Base-by-base conservation (phyloP, 2,113 vertebrate genomes). In the Zosterops japonicus region DNA sequence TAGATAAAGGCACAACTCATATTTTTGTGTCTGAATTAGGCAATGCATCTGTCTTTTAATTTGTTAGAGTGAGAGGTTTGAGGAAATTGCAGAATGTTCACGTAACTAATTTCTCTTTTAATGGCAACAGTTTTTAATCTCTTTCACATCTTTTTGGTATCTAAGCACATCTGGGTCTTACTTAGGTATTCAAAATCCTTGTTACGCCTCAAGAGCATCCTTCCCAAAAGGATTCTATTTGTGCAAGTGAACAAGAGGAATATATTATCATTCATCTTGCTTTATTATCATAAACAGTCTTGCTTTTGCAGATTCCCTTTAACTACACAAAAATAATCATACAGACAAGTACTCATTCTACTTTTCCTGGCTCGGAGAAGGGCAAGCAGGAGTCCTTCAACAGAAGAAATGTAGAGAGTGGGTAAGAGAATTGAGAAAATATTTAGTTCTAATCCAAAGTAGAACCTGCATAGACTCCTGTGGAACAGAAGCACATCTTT, bases 71-170 rank as follows among this genome's bases (percentile, higher is more conserved):
- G 53, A 91, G 83, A n/a, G 25, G 56, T 96, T 57, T 92, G 39
- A 95, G 56, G 24, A 93, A 93, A 92, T 42, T 90, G 14, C 50
- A 70, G 81, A 90, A 75, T 46, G 20, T 44, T 93, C 94, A 33
- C 36, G 6, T 89, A 94, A 82, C 50, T 95, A 83, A 92, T 83
- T 92, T 86, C 41, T 89, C 77, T 90, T 88, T 89, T 85, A 91
- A 96, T 70, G 20, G 57, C 17, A 2, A 75, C 42, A 70, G 9
- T 33, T 92, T 93, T 96, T 96, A 90, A 90, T 96, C 83, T 94
- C 60, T 88, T 95, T 82, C 57, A 61, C 2, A 1, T 94, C 76
- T 92, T 84, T 15, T 67, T 77, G 85, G 31, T 94, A 50, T 91
- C 67, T 82, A 49, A 76, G 63, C 93, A 88, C 86, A 92, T 94